Evolutionary conservation across 2,113 vertebrate species (phyloP), one percentile per base, ranked within the genome.

Genomic region (Centropristis striata): DNA sequence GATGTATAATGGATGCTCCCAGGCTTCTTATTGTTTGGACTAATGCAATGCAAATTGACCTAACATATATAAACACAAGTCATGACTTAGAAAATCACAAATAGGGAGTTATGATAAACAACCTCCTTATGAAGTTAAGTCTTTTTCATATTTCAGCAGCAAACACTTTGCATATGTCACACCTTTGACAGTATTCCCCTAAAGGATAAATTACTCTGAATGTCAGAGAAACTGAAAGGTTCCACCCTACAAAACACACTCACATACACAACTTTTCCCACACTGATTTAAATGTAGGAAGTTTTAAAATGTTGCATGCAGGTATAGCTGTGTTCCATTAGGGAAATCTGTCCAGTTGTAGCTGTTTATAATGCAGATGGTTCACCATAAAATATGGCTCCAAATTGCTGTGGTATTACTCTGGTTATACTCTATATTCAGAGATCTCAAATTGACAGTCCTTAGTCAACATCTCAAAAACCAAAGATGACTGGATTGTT

Each of bases 131-230:
- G 54, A 78, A 53, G 28, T 58, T 71, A 16, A 8, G 28, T 42
- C 36, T 51, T 69, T 23, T 69, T 59, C 50, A 41, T 64, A 67
- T 78, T 77, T 79, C 32, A 63, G 18, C 13, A 57, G 69, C 16
- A 55, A 80, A 74, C 61, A 50, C 68, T 71, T 85, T 72, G 66
- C 65, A 75, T 47, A 54, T 63, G 67, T 78, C 61, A 80, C 61
- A 69, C 13, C 42, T 76, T 65, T 81, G 55, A 75, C 47, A 76
- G 55, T 23, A 41, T 74, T 73, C 42, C 50, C 66, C 36, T 68
- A 41, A 66, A 81, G 55, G 77, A 83, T 42, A 78, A 80, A 59
- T 77, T 57, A 81, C 39, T 57, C 32, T 39, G 44, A 15, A 80
- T 69, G 60, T 73, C 61, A 79, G 9, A 75, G 27, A 78, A 75